Evolutionary conservation across 37 sponge, comb jelly and placozoan species (phyloP).

Genomic region (Ianthella basta): DNA sequence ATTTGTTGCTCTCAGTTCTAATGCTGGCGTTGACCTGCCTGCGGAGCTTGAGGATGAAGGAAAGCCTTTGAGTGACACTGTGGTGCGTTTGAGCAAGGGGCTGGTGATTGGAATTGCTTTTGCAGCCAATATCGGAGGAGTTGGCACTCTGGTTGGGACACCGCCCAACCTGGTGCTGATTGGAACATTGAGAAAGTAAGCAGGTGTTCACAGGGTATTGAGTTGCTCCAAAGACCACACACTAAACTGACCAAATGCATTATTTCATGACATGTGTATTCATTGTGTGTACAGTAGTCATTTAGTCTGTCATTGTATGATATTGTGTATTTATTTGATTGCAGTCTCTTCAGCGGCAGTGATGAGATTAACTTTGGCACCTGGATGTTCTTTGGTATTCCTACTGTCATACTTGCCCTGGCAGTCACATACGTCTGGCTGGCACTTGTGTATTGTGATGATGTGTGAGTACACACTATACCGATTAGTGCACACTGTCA

Average conservation of each 20-base stretch:
- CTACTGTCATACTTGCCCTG: constrained; percentile 66
- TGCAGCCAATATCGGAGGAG: constrained; percentile 94
- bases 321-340: not conserved
- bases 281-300: not conserved
- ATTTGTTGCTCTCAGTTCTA: no score
- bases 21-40: no score
- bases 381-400: constrained; percentile 86
- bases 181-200: constrained; percentile 42
- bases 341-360: constrained; percentile 39
- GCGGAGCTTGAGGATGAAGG: not conserved
- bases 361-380: constrained; percentile 78
- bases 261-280: no score
- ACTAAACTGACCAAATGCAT: no score
- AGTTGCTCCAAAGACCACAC: no score
- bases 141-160: constrained; percentile 91
- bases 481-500: no score
- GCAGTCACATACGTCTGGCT: constrained; percentile 75
- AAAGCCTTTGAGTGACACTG: not conserved
- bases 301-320: not conserved
- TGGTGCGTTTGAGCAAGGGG: constrained; percentile 58
- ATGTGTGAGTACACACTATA: constrained; percentile 70
- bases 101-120: constrained; percentile 91
- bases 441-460: constrained; percentile 69
- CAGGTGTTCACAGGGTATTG: not conserved
- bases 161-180: constrained; percentile 91